Evolutionary conservation across 1,140 invertebrate genomes (phyloP).

Genomic region (Euura lappo): DNA sequence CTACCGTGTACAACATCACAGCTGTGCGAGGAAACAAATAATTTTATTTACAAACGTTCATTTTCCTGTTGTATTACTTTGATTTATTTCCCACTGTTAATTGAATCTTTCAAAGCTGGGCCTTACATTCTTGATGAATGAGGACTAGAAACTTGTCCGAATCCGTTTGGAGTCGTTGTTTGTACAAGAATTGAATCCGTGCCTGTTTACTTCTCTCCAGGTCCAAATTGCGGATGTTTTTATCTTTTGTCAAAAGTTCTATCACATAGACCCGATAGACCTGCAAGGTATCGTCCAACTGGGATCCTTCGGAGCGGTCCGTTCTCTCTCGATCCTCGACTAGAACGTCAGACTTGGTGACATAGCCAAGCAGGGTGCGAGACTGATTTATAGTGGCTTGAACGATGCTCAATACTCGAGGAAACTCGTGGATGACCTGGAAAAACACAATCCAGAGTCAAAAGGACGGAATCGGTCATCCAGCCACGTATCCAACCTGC

Average conservation of each 20-base stretch:
- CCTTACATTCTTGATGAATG: constrained; percentile 82
- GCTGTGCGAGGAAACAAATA: constrained; percentile 28
- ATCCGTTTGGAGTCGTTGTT: constrained; percentile 68
- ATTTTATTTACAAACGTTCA: too few species aligned
- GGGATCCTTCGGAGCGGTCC: constrained; percentile 25
- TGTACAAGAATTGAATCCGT: constrained; percentile 80
- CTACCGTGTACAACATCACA: constrained; percentile 48
- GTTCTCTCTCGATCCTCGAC: constrained; percentile 20
- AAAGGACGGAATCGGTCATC: too few species aligned
- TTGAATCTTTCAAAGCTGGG: neutral
- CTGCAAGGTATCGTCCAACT: constrained; percentile 29
- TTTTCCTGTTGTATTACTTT: neutral
- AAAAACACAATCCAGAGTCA: constrained; percentile 33
- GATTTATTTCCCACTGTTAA: neutral
- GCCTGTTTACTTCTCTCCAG: constrained; percentile 68
- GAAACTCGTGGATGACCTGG: constrained; percentile 68
- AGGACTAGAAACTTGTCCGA: constrained; percentile 76
- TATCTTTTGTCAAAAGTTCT: constrained; percentile 63
- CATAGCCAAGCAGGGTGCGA: constrained; percentile 70
- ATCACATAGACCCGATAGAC: constrained; percentile 64
- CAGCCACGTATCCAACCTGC: constrained; percentile 33
- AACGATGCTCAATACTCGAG: constrained; percentile 69
- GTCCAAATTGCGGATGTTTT: constrained; percentile 61
- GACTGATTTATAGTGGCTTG: constrained; percentile 79
- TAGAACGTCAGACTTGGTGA: constrained; percentile 59